Evolutionary conservation across 2,113 vertebrate species (phyloP), one percentile per base, ranked within the genome.

Genomic region (Terrapene triunguis): DNA sequence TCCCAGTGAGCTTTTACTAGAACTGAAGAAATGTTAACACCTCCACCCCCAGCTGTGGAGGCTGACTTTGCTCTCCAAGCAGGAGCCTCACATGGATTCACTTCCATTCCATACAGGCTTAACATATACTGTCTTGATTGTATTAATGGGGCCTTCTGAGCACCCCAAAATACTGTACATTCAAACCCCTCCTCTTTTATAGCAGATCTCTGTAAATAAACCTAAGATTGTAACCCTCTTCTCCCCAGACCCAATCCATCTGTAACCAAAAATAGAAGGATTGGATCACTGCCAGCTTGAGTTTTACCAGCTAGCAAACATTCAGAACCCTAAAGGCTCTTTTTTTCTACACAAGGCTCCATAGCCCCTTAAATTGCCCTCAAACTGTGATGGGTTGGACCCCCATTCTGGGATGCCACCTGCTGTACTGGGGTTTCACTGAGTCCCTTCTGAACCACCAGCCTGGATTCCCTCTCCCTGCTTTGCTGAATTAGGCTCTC

Each of bases 11-110:
- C 83, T 87, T 87, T 92, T 48, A 79, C 79, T 65, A 84, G 90
- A 95, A 92, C 2, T 32, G 85, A 92, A 95, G 93, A 96, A 96
- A 96, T 91, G 92, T 81, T 96, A 94, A 92, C 89, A 91, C 93
- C 74, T 97, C 94, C 86, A 54, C 90, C 93, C 92, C 87, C 78
- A 97, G 53, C 78, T 93, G n/a, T 53, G 90, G 80, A 48, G 65
- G 47, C 44, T 59, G 89, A 79, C 55, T 38, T 57, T 90, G 90
- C 42, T 79, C 91, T 96, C 90, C 92, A 84, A 82, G 44, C 85
- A 87, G 6, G 6, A 44, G 8, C 38, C 87, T 50, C 62, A 79
- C 76, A 74, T 35, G 35, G n/a, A 48, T 88, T 90, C 91, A 82
- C 8, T 84, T 94, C 86, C 91, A 42, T 85, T 94, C n/a, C 69